These are phyloP conservation scores for Eurosta solidaginis DNA, from an alignment of 1,140 invertebrate genomes.

Conservation along the genomic window DNA sequence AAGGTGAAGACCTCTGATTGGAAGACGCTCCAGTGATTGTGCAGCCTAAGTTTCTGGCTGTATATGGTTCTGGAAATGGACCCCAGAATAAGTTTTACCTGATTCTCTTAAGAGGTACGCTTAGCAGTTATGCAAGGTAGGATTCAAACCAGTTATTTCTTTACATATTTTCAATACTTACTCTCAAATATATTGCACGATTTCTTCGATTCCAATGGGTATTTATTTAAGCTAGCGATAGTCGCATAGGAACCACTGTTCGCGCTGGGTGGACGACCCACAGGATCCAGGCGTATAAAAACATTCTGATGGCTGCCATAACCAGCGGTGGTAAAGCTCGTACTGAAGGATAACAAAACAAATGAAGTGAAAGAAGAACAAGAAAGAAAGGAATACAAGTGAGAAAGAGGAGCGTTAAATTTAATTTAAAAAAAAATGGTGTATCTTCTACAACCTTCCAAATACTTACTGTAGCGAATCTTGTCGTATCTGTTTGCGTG, in stretches of 20 bases:
- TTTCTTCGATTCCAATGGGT: slow-evolving; percentile 61
- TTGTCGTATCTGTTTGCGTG: slow-evolving; percentile 75
- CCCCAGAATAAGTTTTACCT: no score
- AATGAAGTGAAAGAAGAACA: background rate
- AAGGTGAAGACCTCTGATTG: no score
- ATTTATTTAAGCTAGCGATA: slow-evolving; percentile 76
- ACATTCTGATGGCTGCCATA: slow-evolving; percentile 75
- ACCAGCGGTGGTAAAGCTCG: slow-evolving; percentile 71
- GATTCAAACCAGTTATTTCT: no score
- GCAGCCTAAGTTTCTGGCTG: no score
- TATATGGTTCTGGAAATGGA: no score
- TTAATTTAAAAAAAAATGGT: background rate
- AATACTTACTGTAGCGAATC: slow-evolving; percentile 74
- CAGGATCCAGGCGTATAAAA: slow-evolving; percentile 70
- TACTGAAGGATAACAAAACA: slow-evolving; percentile 60
- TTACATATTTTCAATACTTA: slow-evolving; percentile 39
- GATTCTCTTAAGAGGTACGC: no score
- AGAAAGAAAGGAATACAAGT: background rate
- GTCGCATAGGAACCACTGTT: slow-evolving; percentile 79
- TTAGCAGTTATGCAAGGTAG: no score
- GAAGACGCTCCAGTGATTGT: no score
- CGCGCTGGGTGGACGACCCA: slow-evolving; percentile 71
- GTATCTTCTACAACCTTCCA: background rate
- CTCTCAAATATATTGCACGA: slow-evolving; percentile 58
- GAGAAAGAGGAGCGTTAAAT: background rate